Percentiles rank a stretch among this genome's conserved stretches.
phyloP scores from a whole-genome alignment of 2,797 vertebrate genomes.

The Decapterus maruadsi region DNA sequence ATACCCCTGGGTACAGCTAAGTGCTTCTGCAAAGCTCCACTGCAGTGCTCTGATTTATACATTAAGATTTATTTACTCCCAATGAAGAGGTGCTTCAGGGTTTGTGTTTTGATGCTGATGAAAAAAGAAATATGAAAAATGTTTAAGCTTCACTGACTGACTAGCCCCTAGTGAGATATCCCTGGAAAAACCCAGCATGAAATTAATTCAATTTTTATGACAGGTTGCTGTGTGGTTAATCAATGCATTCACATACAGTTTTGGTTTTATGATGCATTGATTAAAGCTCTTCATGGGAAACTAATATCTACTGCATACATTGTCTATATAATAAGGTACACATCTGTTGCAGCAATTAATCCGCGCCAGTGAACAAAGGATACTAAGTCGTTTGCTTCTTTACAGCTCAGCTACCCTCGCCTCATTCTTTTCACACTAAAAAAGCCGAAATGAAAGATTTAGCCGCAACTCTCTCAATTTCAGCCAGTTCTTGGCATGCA shows the following conservation, averaged over 20 bases:
- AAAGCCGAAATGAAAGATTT: constrained; percentile 58
- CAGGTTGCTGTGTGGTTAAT: constrained; percentile 38
- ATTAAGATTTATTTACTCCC: constrained; percentile 63
- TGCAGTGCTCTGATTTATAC: constrained; percentile 45
- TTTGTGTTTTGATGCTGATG: constrained; percentile 62
- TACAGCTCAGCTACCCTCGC: constrained; percentile 22
- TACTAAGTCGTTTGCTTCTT: constrained; percentile 25
- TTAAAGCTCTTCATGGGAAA: constrained; percentile 29
- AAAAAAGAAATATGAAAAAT: constrained; percentile 58
- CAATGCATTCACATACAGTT: constrained; percentile 38
- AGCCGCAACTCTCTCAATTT: constrained; percentile 64
- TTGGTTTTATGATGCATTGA: constrained; percentile 37
- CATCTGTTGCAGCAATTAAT: constrained; percentile 42
- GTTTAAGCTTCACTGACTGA: constrained; percentile 48
- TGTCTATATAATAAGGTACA: constrained; percentile 22
- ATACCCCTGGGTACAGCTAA: constrained; percentile 34
- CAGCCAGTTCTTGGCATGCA: constrained; percentile 59
- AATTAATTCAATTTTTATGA: constrained; percentile 51
- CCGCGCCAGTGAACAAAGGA: background rate
- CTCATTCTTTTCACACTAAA: constrained; percentile 65
- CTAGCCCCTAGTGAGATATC: constrained; percentile 32
- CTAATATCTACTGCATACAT: constrained; percentile 6
- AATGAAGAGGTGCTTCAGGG: constrained; percentile 48
- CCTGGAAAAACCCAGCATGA: constrained; percentile 29
- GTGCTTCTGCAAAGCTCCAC: constrained; percentile 41